A percentile compares a stretch with the other conserved stretches of the same genome.
These are phyloP conservation scores for Bombylius discolor DNA, from an alignment of 2,888 invertebrate genomes.

Conservation along the genomic window DNA sequence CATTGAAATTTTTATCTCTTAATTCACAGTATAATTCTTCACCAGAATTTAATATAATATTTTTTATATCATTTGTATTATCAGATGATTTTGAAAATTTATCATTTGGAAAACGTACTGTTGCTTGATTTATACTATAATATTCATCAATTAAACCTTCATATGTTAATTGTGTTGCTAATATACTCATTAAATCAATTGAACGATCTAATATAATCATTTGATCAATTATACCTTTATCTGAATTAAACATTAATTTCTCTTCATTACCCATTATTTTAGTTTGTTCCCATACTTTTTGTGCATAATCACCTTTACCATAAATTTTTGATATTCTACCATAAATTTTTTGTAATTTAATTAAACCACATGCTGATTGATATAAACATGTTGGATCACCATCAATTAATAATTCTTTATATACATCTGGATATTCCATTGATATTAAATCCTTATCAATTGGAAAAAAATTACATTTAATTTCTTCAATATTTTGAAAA, in stretches of 20 bases:
- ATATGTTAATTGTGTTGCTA: constrained; percentile 91
- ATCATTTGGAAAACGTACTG: constrained; percentile 73
- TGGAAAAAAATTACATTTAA: constrained; percentile 77
- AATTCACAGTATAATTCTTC: constrained; percentile 83
- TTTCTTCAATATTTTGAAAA: constrained; percentile 66
- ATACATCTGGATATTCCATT: constrained; percentile 73
- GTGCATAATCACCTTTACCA: constrained; percentile 79
- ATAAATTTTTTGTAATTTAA: constrained; percentile 73
- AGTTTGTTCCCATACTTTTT: constrained; percentile 79
- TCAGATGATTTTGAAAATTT: constrained; percentile 57
- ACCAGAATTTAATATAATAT: constrained; percentile 72
- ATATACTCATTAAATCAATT: constrained; percentile 80
- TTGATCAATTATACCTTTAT: constrained; percentile 67
- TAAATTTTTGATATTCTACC: constrained; percentile 81
- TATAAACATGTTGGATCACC: constrained; percentile 81
- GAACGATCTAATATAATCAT: constrained; percentile 80
- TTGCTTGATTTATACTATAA: constrained; percentile 70
- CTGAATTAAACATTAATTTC: constrained; percentile 33
- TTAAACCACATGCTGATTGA: constrained; percentile 75
- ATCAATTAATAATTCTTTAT: constrained; percentile 74
- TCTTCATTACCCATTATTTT: constrained; percentile 58
- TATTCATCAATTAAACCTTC: constrained; percentile 95
- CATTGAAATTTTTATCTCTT: constrained; percentile 85
- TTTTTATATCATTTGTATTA: constrained; percentile 50
- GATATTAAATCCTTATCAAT: constrained; percentile 87